These are phyloP conservation scores for Sphaerophoria taeniata DNA, from an alignment of 2,888 invertebrate species.

Conservation along the genomic window DNA sequence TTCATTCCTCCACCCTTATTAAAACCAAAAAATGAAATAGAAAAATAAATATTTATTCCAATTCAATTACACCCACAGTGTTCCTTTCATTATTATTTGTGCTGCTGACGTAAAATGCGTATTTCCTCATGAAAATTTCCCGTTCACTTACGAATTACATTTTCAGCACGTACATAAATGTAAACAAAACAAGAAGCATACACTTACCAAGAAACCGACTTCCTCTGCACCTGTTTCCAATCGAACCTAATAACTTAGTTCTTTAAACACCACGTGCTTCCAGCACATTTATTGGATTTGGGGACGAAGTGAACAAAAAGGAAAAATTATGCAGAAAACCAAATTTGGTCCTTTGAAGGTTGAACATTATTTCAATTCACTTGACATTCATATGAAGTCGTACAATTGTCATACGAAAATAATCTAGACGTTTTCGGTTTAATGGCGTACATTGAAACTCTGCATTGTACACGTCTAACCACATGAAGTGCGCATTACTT, in stretches of 20 bases:
- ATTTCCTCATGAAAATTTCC: not conserved
- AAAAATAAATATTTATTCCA: no score
- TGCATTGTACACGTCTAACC: no score
- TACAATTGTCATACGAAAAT: not conserved
- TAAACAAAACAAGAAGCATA: constrained; percentile 8
- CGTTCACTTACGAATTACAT: not conserved
- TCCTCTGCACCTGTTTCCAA: constrained; percentile 53
- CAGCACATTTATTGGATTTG: not conserved
- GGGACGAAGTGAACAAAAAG: not conserved
- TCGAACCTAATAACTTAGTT: constrained; percentile 13
- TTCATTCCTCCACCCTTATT: no score
- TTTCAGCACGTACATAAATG: not conserved
- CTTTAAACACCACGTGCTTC: constrained; percentile 22
- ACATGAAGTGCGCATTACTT: no score
- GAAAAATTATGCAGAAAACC: not conserved
- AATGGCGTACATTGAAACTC: not conserved
- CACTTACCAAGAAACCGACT: constrained; percentile 7
- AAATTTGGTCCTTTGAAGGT: constrained; percentile 39
- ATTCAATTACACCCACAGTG: no score
- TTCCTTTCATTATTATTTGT: no score
- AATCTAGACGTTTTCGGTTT: constrained; percentile 6
- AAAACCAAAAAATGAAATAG: no score
- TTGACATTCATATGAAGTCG: not conserved
- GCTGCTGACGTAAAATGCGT: no score
- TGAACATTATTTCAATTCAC: constrained; percentile 27